Evolutionary conservation across 2,797 vertebrate genomes (phyloP).

Genomic region (Anisognathus igniventris): DNA sequence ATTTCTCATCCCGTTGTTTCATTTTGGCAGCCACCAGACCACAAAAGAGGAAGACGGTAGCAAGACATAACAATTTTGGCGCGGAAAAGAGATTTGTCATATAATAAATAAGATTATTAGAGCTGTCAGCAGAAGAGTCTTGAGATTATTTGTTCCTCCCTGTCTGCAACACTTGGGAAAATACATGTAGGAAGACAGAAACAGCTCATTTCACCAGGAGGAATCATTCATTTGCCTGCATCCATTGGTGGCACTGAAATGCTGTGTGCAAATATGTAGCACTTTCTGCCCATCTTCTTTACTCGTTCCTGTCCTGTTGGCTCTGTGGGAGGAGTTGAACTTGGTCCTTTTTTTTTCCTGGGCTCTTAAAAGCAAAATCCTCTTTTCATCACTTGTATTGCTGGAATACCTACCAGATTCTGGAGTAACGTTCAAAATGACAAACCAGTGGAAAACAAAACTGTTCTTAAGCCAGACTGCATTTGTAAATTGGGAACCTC

Average conservation of each 20-base stretch:
- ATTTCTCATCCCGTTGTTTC: conserved; percentile 26
- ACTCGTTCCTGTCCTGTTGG: background rate
- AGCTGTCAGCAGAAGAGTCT: conserved; percentile 20
- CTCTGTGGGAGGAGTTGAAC: background rate
- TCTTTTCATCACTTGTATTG: background rate
- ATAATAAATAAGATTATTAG: conserved; percentile 41
- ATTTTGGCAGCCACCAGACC: background rate
- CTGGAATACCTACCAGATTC: background rate
- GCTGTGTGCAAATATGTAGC: background rate
- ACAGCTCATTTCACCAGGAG: background rate
- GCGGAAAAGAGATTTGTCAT: conserved; percentile 19
- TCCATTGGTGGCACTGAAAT: background rate
- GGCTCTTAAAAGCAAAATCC: background rate
- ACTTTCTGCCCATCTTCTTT: background rate
- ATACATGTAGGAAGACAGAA: background rate
- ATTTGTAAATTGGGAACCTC: conserved; percentile 14
- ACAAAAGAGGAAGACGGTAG: background rate
- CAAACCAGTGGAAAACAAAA: background rate
- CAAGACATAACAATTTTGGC: background rate
- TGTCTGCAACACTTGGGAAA: conserved; percentile 12
- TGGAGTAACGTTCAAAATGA: background rate
- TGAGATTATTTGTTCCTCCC: conserved; percentile 22
- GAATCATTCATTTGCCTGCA: background rate
- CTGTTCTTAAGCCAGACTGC: background rate
- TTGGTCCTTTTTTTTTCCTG: background rate